A percentile compares a stretch with the other conserved stretches of the same genome.
Conservation (phyloP, 2,113 vertebrate genomes). For the Apaloderma vittatum region DNA sequence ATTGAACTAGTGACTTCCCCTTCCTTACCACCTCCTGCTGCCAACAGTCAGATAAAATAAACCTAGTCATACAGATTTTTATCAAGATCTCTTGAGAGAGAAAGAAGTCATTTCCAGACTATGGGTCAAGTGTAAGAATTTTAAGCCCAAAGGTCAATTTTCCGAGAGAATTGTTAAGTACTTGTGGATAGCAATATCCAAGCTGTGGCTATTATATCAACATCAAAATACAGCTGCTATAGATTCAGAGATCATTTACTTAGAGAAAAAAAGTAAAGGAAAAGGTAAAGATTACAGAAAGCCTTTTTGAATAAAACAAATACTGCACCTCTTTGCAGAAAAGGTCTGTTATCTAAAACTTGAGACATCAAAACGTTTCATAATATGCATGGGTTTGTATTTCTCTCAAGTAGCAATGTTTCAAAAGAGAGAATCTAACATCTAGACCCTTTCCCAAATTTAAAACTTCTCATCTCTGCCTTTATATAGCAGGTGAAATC, state of each 20-base stretch:
- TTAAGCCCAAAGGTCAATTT: neutral
- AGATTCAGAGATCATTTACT: neutral
- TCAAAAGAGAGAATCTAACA: neutral
- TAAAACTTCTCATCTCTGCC: neutral
- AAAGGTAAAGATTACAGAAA: neutral
- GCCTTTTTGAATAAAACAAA: neutral
- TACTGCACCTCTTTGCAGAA: neutral
- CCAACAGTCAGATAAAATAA: conserved; percentile 20
- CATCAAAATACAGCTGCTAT: neutral
- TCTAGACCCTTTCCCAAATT: neutral
- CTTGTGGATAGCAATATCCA: neutral
- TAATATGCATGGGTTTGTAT: neutral
- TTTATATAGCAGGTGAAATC: neutral
- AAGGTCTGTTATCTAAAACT: neutral
- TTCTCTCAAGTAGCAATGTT: neutral
- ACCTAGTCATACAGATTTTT: neutral
- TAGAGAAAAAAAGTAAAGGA: neutral
- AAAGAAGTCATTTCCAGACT: neutral
- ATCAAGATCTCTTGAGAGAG: neutral
- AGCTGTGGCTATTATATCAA: neutral
- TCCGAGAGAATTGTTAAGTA: neutral
- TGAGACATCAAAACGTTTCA: neutral
- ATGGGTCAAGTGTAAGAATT: conserved; percentile 4
- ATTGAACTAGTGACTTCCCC: neutral
- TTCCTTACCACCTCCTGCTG: neutral